Evolutionary conservation across 30 jellyfish, hydroid and myxozoan genomes (phyloP).

Genomic region (Hydractinia symbiolongicarpus): DNA sequence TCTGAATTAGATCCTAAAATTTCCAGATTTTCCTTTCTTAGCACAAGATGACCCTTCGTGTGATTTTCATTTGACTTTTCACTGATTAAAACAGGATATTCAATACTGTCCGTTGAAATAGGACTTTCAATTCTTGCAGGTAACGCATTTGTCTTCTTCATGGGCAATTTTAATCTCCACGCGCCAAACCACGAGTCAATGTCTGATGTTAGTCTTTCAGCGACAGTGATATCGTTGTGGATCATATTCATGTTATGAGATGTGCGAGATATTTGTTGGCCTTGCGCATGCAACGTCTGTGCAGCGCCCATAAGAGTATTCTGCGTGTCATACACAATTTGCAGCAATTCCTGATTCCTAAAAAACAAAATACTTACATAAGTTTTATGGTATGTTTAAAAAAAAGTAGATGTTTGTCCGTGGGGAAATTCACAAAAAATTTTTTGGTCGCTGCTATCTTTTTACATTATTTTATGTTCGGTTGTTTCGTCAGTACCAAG

Average conservation of each 20-base stretch:
- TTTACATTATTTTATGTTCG: no score
- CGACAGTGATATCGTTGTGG: conserved; percentile 57
- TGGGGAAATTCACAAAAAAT: no score
- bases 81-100: conserved; percentile 36
- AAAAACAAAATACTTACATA: background rate
- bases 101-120: background rate
- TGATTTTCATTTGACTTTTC: conserved; percentile 62
- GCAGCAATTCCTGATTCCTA: conserved; percentile 43
- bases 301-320: conserved; percentile 58
- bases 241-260: conserved; percentile 40
- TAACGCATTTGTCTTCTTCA: background rate
- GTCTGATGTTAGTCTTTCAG: conserved; percentile 56
- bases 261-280: conserved; percentile 57
- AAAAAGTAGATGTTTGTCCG: no score
- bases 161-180: conserved; percentile 36
- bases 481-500: no score
- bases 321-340: conserved; percentile 64
- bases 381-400: no score
- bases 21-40: conserved; percentile 30
- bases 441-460: no score
- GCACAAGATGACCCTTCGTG: conserved; percentile 35
- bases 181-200: conserved; percentile 85
- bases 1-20: conserved; percentile 28
- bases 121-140: conserved; percentile 24
- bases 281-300: conserved; percentile 58